Percentiles rank a stretch among this genome's conserved stretches.
These are phyloP conservation scores for Oxyscelio sp. DNA, from an alignment of 2,888 invertebrate species.

Conservation along the genomic window DNA sequence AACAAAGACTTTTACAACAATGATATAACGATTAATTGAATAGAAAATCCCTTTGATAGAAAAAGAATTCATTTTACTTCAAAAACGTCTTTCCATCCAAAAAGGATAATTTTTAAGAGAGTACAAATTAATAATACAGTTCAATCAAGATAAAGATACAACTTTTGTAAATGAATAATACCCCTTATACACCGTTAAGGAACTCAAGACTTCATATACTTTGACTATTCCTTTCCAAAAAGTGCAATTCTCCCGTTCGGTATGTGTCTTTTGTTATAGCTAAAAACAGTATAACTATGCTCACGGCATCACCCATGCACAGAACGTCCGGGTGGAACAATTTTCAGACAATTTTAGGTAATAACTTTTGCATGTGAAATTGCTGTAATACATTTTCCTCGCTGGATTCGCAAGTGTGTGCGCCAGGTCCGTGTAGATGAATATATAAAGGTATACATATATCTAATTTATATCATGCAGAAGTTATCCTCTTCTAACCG, in stretches of 20 bases:
- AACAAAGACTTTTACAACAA: too few relatives aligned
- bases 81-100: too few relatives aligned
- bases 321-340: slow-evolving; percentile 78
- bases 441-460: slow-evolving; percentile 52
- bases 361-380: slow-evolving; percentile 87
- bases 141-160: too few relatives aligned
- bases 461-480: slow-evolving; percentile 65
- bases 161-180: too few relatives aligned
- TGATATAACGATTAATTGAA: too few relatives aligned
- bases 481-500: slow-evolving; percentile 59
- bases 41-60: too few relatives aligned
- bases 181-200: too few relatives aligned
- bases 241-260: slow-evolving; percentile 24
- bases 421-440: slow-evolving; percentile 30
- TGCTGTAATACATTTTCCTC: slow-evolving; percentile 84
- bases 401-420: slow-evolving; percentile 62
- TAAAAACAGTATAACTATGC: slow-evolving; percentile 51
- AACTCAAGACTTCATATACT: too few relatives aligned
- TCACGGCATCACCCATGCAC: slow-evolving; percentile 58
- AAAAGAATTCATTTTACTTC: too few relatives aligned
- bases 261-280: slow-evolving; percentile 51
- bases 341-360: slow-evolving; percentile 86
- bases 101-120: too few relatives aligned
- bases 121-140: too few relatives aligned
- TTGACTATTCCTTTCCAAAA: too few relatives aligned